Evolutionary conservation across 2,113 vertebrate genomes (phyloP), one percentile per base, ranked within the genome.

Genomic region (Labeo rohita): DNA sequence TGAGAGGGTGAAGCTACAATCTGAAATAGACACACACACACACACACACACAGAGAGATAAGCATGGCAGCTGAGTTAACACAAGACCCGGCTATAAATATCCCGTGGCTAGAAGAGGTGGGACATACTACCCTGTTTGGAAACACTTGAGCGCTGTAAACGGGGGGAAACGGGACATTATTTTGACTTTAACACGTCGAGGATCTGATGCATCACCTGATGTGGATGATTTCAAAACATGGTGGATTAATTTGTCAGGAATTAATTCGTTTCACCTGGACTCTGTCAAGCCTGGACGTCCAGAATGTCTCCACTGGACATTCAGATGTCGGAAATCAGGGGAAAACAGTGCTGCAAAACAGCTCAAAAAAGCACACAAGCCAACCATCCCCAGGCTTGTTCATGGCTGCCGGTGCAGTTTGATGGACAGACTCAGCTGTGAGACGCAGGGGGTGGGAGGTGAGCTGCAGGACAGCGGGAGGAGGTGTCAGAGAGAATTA

Each of bases 51-150:
- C 50, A 89, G 45, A 85, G 81, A 88, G 94, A 95, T 88, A 89
- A 92, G 92, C 86, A 90, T 90, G 90, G 94, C 94, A 95, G 94
- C 96, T 94, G 95, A 93, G 93, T 90, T 88, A 93, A 94, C 95
- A 93, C 92, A 93, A 92, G 95, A 94, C 92, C 90, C 84, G 63
- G 89, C 97, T 97, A 98, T 97, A 97, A 97, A 98, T 98, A 98
- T 89, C 91, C 89, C 84, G 81, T 87, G 88, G 89, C 82, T 82
- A 86, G 84, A 85, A 88, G 87, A 82, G 90, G 86, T 87, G 50
- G 88, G 16, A 23, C 90, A 80, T 45, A 91, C 87, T 86, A 92
- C 92, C 92, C 90, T 91, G 91, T 92, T 91, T 92, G 89, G 89
- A 90, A 92, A 59, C 54, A 16, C 78, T 81, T 65, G 68, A 63